A percentile compares a stretch with the other conserved stretches of the same genome.
These are phyloP conservation scores for Salvelinus alpinus DNA, from an alignment of 2,113 vertebrate genomes.

Conservation along the genomic window DNA sequence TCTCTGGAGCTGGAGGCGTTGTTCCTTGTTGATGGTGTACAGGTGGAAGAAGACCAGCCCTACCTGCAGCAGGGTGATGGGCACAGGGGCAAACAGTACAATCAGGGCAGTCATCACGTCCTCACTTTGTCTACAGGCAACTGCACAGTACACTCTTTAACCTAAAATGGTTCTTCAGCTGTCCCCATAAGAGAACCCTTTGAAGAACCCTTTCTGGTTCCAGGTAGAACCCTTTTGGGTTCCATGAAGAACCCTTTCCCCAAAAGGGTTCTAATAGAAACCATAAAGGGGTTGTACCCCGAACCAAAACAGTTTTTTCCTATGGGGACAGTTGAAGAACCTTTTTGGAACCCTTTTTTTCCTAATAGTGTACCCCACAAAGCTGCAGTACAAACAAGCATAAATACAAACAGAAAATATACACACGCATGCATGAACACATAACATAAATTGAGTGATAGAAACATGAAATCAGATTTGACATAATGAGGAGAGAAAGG, in stretches of 20 bases:
- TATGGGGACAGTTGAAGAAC: too few relatives aligned
- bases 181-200: too few relatives aligned
- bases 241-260: too few relatives aligned
- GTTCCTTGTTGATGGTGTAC: slow-evolving; percentile 71
- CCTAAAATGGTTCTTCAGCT: too few relatives aligned
- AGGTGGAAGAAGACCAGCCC: slow-evolving; percentile 67
- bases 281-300: too few relatives aligned
- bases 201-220: too few relatives aligned
- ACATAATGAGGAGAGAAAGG: not conserved
- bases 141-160: slow-evolving; percentile 48
- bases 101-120: slow-evolving; percentile 62
- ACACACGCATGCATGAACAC: not conserved
- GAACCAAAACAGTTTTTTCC: too few relatives aligned
- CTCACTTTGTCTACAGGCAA: slow-evolving; percentile 58
- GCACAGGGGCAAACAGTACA: slow-evolving; percentile 71
- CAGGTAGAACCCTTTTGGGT: too few relatives aligned
- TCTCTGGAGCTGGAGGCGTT: slow-evolving; percentile 41
- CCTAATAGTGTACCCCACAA: slow-evolving; percentile 62
- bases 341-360: too few relatives aligned
- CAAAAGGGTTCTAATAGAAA: too few relatives aligned
- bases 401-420: not conserved
- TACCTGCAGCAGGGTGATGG: slow-evolving; percentile 68
- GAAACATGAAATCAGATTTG: not conserved
- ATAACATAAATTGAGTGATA: not conserved
- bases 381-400: slow-evolving; percentile 51